phyloP scores from a whole-genome alignment of 2,113 vertebrate species.

The Balaeniceps rex region DNA sequence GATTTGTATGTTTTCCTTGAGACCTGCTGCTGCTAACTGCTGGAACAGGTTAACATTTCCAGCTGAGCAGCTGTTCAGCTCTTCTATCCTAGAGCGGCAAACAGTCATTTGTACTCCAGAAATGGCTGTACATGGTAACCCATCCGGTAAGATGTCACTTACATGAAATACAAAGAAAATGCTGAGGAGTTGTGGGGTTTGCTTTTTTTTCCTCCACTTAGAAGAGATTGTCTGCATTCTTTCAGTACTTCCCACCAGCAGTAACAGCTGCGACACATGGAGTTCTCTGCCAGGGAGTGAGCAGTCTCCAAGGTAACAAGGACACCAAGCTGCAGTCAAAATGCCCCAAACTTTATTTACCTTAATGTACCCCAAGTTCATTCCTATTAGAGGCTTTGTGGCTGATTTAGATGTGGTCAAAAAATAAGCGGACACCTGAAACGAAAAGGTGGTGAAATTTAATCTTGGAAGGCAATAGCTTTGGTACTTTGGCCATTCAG shows the following conservation, averaged over 20 bases:
- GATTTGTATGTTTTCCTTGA: not conserved
- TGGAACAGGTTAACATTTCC: not conserved
- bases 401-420: not conserved
- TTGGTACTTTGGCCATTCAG: not conserved
- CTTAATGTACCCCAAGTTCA: not conserved
- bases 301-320: not conserved
- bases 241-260: not conserved
- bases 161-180: not conserved
- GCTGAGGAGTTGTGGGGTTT: not conserved
- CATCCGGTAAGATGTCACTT: not conserved
- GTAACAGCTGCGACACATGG: not conserved
- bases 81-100: not conserved
- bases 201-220: not conserved
- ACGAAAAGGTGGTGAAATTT: not conserved
- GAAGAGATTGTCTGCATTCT: not conserved
- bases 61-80: not conserved
- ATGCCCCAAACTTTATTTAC: not conserved
- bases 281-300: not conserved
- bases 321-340: not conserved
- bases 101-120: not conserved
- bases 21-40: not conserved
- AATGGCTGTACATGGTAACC: not conserved
- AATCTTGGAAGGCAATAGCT: not conserved
- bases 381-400: not conserved
- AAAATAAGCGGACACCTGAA: not conserved